Evolutionary conservation across 2,888 invertebrate genomes (phyloP), one percentile per base, ranked within the genome.

Genomic region (Spisula subtruncata): DNA sequence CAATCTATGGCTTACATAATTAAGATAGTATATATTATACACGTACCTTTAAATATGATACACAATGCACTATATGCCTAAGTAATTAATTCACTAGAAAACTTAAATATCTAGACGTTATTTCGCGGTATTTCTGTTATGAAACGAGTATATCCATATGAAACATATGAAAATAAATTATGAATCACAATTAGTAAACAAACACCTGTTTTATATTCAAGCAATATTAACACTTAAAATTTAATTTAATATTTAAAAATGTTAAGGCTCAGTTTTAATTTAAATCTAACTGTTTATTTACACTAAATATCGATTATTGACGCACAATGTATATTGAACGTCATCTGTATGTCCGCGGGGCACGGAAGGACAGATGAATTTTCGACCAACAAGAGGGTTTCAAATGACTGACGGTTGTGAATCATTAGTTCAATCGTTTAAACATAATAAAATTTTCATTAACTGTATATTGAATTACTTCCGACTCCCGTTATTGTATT

Each of bases 331-430:
- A 32, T 18, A 75, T 20, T 25, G 35, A 14, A 75, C 75, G 75
- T 75, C 75, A 75, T 75, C 18, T 12, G 16, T 35, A 18, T 32
- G 32, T 4, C 75, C 75, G 4, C 32, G 20, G 75, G 75, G 20
- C 16, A 25, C 75, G 75, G 75, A 75, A 75, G 35, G 16, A 35
- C 16, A 5, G 1, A 35, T 16, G 18, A 75, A 16, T 75, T 75
- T 75, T 75, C 75, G 25, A 75, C 75, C 75, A 75, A 75, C 29
- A 16, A 35, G 75, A 75, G 16, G 12, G 35, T 75, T 75, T 75
- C 29, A 75, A 75, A 75, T 60, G 14, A 12, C 12, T 75, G 75
- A 75, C 75, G 16, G 16, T 1, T 1, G 32, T 75, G 29, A 35
- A 32, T 75, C 75, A 75, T 32, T 8, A 32, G 8, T 75, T 16